phyloP scores from a whole-genome alignment of 1,140 invertebrate species.

The Mesaphorura yosii region DNA sequence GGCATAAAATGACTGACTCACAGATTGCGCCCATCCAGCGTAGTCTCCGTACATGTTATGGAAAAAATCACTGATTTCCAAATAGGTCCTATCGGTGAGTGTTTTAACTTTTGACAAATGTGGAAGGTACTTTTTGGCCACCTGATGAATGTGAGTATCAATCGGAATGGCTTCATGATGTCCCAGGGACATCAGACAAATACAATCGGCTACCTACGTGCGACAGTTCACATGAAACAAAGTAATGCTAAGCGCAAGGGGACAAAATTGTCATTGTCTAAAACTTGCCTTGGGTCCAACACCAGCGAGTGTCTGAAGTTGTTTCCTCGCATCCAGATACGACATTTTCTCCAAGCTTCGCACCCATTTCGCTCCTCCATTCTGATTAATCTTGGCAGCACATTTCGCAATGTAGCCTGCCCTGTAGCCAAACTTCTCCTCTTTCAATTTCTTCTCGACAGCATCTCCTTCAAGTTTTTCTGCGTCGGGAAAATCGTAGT shows the following conservation, averaged over 20 bases:
- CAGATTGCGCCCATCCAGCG: conserved; percentile 92
- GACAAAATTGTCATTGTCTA: conserved; percentile 9
- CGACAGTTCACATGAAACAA: conserved; percentile 16
- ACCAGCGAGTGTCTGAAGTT: conserved; percentile 65
- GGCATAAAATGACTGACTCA: conserved; percentile 38
- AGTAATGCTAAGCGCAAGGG: conserved; percentile 12
- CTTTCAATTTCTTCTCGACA: conserved; percentile 57
- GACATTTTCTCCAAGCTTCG: conserved; percentile 48
- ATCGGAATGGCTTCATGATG: conserved; percentile 82
- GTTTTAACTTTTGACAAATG: conserved; percentile 63
- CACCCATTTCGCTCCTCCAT: conserved; percentile 61
- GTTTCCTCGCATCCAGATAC: conserved; percentile 59
- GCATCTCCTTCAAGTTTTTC: conserved; percentile 43
- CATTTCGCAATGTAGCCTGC: conserved; percentile 71
- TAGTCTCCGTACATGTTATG: conserved; percentile 66
- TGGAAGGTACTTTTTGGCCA: conserved; percentile 71
- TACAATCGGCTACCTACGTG: conserved; percentile 86
- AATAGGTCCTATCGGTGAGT: conserved; percentile 69
- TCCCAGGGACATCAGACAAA: conserved; percentile 90
- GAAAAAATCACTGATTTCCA: conserved; percentile 72
- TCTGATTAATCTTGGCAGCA: conserved; percentile 51
- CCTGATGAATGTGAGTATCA: conserved; percentile 92
- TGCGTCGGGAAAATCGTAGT: conserved; percentile 71
- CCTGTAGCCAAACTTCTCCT: conserved; percentile 83
- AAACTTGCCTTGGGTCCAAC: conserved; percentile 69